A percentile compares a stretch with the other conserved stretches of the same genome.
phyloP scores from a whole-genome alignment of 30 jellyfish, hydroid and myxozoan species.

The Aurelia aurita complex sp. Pacific region DNA sequence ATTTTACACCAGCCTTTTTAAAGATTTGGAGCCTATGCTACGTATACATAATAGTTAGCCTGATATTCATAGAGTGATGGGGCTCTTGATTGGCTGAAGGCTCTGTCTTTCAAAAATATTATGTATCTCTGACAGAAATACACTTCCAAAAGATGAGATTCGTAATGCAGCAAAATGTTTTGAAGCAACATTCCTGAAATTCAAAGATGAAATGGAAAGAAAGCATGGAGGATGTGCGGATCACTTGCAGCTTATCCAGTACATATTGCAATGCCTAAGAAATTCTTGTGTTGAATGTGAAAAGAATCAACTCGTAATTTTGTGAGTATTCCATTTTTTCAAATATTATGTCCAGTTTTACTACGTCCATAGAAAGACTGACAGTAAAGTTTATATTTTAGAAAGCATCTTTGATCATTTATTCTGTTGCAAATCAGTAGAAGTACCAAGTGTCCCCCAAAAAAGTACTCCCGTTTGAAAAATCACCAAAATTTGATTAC shows the following conservation, averaged over 20 bases:
- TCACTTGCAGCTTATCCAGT: conserved; percentile 1
- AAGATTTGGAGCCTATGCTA: too few relatives aligned
- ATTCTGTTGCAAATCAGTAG: too few relatives aligned
- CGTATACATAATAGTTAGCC: too few relatives aligned
- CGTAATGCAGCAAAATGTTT: background rate
- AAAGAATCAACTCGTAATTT: conserved; percentile 15
- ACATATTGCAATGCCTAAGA: conserved; percentile 21
- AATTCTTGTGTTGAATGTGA: conserved; percentile 31
- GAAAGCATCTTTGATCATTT: too few relatives aligned
- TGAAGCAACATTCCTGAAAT: background rate
- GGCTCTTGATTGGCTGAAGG: background rate
- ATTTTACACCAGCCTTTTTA: too few relatives aligned
- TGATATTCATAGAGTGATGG: too few relatives aligned
- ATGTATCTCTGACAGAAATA: background rate
- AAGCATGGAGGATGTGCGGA: background rate
- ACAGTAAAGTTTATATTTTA: too few relatives aligned
- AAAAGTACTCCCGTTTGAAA: too few relatives aligned
- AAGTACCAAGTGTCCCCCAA: too few relatives aligned
- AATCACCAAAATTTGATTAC: too few relatives aligned
- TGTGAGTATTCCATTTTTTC: conserved; percentile 11
- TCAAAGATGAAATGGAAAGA: background rate
- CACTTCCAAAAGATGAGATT: background rate
- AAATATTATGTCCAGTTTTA: too few relatives aligned
- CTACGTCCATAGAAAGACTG: too few relatives aligned
- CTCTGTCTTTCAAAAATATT: background rate